Evolutionary conservation across 2,797 vertebrate genomes (phyloP).

Genomic region (Micrastur ruficollis): DNA sequence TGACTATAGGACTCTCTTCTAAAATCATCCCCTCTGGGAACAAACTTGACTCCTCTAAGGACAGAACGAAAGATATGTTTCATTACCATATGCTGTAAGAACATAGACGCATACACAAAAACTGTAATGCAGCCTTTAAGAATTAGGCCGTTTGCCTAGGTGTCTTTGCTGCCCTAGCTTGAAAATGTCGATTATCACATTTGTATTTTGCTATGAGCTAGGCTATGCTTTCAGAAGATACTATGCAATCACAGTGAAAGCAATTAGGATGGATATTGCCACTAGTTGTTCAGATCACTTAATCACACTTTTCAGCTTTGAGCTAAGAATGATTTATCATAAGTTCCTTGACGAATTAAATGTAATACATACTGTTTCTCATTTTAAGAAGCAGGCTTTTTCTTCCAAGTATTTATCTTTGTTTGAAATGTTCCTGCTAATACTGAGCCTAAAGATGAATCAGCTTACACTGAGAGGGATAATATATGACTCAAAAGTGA

Average conservation of each 20-base stretch:
- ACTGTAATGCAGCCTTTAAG: not conserved
- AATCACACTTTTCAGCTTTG: conserved; percentile 39
- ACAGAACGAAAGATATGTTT: not conserved
- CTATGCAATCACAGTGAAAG: not conserved
- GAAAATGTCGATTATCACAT: not conserved
- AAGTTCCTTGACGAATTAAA: conserved; percentile 39
- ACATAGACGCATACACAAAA: not conserved
- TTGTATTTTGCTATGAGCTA: not conserved
- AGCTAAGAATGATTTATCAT: conserved; percentile 44
- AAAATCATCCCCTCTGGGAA: not conserved
- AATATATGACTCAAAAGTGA: conserved; percentile 1
- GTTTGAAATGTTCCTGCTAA: conserved; percentile 19
- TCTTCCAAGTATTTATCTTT: conserved; percentile 34
- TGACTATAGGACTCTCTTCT: not conserved
- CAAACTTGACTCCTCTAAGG: not conserved
- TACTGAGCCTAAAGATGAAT: not conserved
- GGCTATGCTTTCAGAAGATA: not conserved
- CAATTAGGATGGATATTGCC: conserved; percentile 20
- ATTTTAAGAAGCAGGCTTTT: not conserved
- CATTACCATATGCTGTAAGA: not conserved
- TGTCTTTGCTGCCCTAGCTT: not conserved
- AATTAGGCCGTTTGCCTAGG: not conserved
- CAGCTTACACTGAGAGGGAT: not conserved
- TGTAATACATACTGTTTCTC: not conserved
- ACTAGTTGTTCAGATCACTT: conserved; percentile 10